These are phyloP conservation scores for Drosophila pallidifrons DNA, from an alignment of 1,140 invertebrate genomes.

Conservation along the genomic window DNA sequence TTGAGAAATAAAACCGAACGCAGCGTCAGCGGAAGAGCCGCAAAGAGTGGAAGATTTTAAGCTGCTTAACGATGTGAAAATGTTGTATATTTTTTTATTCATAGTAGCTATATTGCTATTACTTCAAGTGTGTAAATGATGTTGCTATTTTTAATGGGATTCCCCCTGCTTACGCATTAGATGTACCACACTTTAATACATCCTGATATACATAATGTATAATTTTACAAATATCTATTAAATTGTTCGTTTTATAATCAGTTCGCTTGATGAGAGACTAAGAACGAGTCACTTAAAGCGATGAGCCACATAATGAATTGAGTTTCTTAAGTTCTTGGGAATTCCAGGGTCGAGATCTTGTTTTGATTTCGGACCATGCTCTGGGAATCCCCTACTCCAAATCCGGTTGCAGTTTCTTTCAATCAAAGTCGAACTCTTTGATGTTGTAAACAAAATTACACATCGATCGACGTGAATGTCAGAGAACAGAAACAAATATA, in stretches of 20 bases:
- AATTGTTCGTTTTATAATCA: background rate
- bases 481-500: slow-evolving; percentile 35
- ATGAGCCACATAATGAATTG: background rate
- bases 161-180: background rate
- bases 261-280: slow-evolving; percentile 7
- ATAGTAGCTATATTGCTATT: slow-evolving; percentile 20
- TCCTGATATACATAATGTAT: background rate
- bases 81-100: slow-evolving; percentile 2
- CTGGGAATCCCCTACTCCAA: slow-evolving; percentile 14
- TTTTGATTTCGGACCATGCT: slow-evolving; percentile 9
- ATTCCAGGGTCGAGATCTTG: slow-evolving; percentile 13
- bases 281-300: background rate
- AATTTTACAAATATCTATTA: background rate
- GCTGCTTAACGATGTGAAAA: slow-evolving; percentile 47
- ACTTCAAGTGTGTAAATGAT: background rate
- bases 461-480: slow-evolving; percentile 21
- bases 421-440: background rate
- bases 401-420: slow-evolving; percentile 31
- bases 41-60: slow-evolving; percentile 40
- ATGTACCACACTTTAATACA: background rate
- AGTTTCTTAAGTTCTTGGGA: slow-evolving; percentile 21
- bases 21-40: background rate
- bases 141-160: background rate
- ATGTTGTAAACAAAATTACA: slow-evolving; percentile 7
- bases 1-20: slow-evolving; percentile 29